These are phyloP conservation scores for Stenopsyche tienmushanensis DNA, from an alignment of 1,140 invertebrate species.

Conservation along the genomic window DNA sequence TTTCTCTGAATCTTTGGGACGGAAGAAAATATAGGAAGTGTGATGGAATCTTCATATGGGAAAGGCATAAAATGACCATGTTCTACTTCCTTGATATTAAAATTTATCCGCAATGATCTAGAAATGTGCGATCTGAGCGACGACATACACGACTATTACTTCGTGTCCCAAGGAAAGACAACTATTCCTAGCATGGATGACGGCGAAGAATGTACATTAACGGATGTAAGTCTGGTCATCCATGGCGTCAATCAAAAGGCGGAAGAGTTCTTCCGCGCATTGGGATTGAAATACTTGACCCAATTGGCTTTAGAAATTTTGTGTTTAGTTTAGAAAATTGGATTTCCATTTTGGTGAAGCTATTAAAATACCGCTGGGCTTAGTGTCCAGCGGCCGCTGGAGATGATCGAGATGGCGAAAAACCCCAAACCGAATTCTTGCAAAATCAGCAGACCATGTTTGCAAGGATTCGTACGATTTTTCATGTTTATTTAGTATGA, in stretches of 20 bases:
- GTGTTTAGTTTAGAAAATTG: slow-evolving; percentile 7
- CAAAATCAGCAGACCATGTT: not conserved
- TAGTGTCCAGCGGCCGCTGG: not conserved
- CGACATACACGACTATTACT: slow-evolving; percentile 87
- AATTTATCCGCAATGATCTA: slow-evolving; percentile 14
- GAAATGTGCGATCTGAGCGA: slow-evolving; percentile 64
- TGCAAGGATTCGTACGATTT: not conserved
- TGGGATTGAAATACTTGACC: slow-evolving; percentile 3
- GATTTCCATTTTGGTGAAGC: not conserved
- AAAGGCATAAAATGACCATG: no score
- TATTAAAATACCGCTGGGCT: not conserved
- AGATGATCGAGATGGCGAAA: not conserved
- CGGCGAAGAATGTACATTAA: slow-evolving; percentile 88
- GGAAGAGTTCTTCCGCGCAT: slow-evolving; percentile 5
- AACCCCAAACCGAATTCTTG: not conserved
- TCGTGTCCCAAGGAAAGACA: slow-evolving; percentile 95
- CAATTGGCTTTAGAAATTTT: slow-evolving; percentile 13
- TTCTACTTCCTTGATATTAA: no score
- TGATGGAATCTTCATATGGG: no score
- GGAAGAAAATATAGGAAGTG: no score
- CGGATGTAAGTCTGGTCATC: slow-evolving; percentile 74
- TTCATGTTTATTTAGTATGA: not conserved
- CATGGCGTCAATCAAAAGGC: not conserved
- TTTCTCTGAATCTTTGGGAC: no score
- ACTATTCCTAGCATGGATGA: slow-evolving; percentile 95